Base-by-base conservation (phyloP, 2,113 vertebrate genomes). In the Oryzias woworae region DNA sequence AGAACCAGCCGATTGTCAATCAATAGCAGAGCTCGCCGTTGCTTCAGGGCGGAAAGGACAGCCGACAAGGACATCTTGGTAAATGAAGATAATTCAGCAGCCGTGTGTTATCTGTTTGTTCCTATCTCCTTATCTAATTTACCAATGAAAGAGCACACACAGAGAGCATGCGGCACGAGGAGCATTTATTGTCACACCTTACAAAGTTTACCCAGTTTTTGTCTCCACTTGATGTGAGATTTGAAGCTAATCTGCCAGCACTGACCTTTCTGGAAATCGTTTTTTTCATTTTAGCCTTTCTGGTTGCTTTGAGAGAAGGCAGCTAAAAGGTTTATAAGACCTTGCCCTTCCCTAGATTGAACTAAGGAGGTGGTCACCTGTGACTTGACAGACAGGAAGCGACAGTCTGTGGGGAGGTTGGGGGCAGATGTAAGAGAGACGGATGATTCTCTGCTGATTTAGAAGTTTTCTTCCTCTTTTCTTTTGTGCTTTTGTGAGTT, bases 91-190 rank as follows among this genome's bases (percentile, higher is more conserved):
- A 78, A 83, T 84, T 75, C 81, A 55, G 68, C 54, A 17, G 63
- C 22, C 58, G 51, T 1, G 53, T 47, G 62, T 85, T 85, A 86
- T 85, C 83, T 77, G 41, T 84, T 82, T 77, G 79, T 73, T 84
- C 84, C 84, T 56, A 79, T 88, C 83, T 75, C 75, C 85, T 76
- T 72, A 83, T 84, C 84, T 84, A 62, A 84, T 84, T 83, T 75
- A 41, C 47, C 78, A 43, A 59, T 42, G 62, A 62, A 70, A 43
- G 45, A 49, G 23, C 50, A 46, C 60, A 63, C 23, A 64, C 55
- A 48, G 47, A 43, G 15, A 66, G 70, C 36, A 66, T 53, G 22
- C 61, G 65, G 58, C 58, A 64, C 28, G 43, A 41, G 47, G 51
- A 50, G 14, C 46, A n/a, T 42, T 66, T 66, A 59, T 55, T 50